Percentiles rank a stretch among this genome's conserved stretches.
Evolutionary conservation across 2,113 vertebrate genomes (phyloP).

Genomic region (Epinephelus lanceolatus): DNA sequence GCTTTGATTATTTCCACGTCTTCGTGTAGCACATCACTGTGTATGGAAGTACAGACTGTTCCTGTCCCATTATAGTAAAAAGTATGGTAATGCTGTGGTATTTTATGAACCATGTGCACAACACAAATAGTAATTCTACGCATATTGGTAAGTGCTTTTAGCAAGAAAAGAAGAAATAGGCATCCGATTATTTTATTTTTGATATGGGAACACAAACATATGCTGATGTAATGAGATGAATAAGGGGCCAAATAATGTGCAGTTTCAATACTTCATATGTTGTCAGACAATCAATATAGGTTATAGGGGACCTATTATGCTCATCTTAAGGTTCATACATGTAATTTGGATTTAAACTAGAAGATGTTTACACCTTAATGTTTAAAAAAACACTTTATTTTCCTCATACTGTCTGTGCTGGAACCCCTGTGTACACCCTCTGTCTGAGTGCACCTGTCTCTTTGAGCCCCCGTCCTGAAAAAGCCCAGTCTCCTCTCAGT

Average conservation of each 20-base stretch:
- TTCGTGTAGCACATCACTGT: not conserved
- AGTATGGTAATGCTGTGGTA: no score
- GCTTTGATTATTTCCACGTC: conserved; percentile 12
- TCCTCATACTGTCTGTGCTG: no score
- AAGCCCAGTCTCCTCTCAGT: no score
- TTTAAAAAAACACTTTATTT: no score
- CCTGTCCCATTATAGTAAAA: not conserved
- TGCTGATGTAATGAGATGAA: conserved; percentile 57
- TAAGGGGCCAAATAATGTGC: conserved; percentile 12
- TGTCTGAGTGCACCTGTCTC: no score
- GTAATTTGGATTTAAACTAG: no score
- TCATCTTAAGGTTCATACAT: no score
- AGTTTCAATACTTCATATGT: not conserved
- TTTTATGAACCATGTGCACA: conserved; percentile 3
- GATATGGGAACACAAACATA: conserved; percentile 48
- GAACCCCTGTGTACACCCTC: no score
- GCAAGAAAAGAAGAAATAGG: not conserved
- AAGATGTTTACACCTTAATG: no score
- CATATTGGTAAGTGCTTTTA: conserved; percentile 32
- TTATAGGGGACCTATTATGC: no score
- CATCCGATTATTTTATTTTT: conserved; percentile 39
- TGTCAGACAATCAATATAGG: conserved; percentile 14
- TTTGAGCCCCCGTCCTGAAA: no score
- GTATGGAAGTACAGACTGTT: not conserved
- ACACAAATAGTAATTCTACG: conserved; percentile 9